phyloP scores from a whole-genome alignment of 1,140 invertebrate genomes.

The Wiebesia pumilae region DNA sequence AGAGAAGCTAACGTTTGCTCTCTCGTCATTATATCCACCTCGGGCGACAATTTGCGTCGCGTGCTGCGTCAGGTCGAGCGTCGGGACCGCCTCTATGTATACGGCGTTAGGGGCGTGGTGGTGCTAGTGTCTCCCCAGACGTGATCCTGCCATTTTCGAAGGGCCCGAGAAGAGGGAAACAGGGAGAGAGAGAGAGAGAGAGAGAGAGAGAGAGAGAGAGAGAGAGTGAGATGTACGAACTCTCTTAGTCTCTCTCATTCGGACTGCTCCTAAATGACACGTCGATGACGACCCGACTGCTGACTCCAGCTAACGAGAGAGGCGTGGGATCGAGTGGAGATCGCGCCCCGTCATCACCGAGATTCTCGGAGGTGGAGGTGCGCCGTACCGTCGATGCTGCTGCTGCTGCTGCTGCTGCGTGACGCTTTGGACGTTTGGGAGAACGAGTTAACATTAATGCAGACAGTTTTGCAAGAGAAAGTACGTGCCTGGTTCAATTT shows the following conservation, averaged over 20 bases:
- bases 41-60: constrained; percentile 66
- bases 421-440: constrained; percentile 33
- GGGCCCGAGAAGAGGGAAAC: constrained; percentile 38
- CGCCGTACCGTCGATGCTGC: constrained; percentile 14
- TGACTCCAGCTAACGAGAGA: constrained; percentile 75
- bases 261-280: constrained; percentile 69
- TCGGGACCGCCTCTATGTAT: constrained; percentile 11
- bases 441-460: constrained; percentile 29
- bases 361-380: constrained; percentile 54
- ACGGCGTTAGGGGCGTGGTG: constrained; percentile 62
- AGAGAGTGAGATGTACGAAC: too few species aligned
- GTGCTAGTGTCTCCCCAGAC: constrained; percentile 55
- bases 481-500: constrained; percentile 45
- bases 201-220: neutral
- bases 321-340: constrained; percentile 71
- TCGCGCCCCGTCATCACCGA: constrained; percentile 73
- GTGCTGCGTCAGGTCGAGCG: constrained; percentile 68
- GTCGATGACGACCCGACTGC: constrained; percentile 74
- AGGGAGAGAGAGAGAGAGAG: neutral
- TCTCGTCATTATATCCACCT: constrained; percentile 53
- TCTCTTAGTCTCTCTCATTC: neutral
- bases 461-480: constrained; percentile 22
- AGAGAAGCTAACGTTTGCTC: neutral
- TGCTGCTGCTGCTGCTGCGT: constrained; percentile 7
- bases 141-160: constrained; percentile 62